Percentiles rank a stretch among this genome's conserved stretches.
Evolutionary conservation across 2,797 vertebrate species (phyloP).

Genomic region (Phalanger gymnotis): DNA sequence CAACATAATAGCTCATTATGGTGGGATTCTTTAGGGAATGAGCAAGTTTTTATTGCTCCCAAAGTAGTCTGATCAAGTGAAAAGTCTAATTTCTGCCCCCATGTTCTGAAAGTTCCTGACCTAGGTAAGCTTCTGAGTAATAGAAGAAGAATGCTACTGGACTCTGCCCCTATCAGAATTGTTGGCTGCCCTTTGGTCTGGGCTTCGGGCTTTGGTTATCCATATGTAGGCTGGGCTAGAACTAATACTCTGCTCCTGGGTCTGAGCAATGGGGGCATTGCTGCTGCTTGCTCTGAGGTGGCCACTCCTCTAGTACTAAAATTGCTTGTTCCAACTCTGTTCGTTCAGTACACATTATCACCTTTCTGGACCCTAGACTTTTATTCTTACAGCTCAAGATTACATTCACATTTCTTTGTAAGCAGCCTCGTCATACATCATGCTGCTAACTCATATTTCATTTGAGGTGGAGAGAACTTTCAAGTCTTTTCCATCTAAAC

Average conservation of each 20-base stretch:
- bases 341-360: neutral
- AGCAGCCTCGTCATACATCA: neutral
- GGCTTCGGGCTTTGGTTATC: neutral
- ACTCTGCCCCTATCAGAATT: neutral
- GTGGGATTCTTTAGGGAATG: neutral
- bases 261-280: too few relatives aligned
- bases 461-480: neutral
- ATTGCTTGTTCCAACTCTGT: neutral
- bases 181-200: neutral
- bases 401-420: neutral
- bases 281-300: neutral
- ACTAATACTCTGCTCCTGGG: neutral
- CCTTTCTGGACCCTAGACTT: neutral
- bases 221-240: neutral
- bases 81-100: neutral
- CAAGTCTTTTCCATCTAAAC: neutral
- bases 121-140: too few relatives aligned
- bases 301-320: neutral
- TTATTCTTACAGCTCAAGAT: neutral
- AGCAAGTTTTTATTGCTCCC: neutral
- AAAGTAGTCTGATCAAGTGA: neutral
- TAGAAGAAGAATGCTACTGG: neutral
- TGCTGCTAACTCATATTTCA: neutral
- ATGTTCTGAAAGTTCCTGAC: neutral
- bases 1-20: neutral